Evolutionary conservation across 2,113 vertebrate species (phyloP).

Genomic region (Poicephalus meyeri): DNA sequence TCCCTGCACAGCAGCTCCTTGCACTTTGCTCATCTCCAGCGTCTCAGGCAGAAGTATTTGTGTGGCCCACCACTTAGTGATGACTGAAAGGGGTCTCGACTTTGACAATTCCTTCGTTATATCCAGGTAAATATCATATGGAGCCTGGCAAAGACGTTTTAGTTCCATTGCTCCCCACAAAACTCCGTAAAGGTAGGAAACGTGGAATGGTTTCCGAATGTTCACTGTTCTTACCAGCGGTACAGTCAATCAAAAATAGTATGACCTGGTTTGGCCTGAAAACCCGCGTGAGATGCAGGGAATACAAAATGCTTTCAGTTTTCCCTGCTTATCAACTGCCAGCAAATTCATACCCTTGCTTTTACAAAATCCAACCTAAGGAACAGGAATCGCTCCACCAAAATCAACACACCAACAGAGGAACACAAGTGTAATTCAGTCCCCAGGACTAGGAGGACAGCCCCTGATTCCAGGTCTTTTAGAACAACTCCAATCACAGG

Average conservation of each 20-base stretch:
- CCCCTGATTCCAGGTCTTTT: neutral
- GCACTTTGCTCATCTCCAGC: fast-evolving
- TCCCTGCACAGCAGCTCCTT: neutral
- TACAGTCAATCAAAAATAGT: fast-evolving
- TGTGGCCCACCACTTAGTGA: neutral
- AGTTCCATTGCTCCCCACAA: neutral
- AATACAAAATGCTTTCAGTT: neutral
- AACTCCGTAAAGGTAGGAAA: neutral
- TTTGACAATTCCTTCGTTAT: neutral
- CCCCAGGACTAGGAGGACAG: neutral
- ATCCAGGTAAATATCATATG: neutral
- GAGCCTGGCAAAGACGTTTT: neutral
- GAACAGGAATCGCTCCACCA: neutral
- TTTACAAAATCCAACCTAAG: neutral
- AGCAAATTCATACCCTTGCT: neutral
- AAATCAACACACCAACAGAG: neutral
- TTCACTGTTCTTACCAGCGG: neutral
- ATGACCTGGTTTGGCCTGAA: neutral
- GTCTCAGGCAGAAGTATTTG: neutral
- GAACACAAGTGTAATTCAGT: neutral
- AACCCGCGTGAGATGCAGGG: neutral
- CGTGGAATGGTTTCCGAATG: neutral
- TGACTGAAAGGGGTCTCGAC: neutral
- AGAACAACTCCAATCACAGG: neutral
- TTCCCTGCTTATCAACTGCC: neutral